Evolutionary conservation across 2,113 vertebrate genomes (phyloP).

Genomic region (Anseranas semipalmata): DNA sequence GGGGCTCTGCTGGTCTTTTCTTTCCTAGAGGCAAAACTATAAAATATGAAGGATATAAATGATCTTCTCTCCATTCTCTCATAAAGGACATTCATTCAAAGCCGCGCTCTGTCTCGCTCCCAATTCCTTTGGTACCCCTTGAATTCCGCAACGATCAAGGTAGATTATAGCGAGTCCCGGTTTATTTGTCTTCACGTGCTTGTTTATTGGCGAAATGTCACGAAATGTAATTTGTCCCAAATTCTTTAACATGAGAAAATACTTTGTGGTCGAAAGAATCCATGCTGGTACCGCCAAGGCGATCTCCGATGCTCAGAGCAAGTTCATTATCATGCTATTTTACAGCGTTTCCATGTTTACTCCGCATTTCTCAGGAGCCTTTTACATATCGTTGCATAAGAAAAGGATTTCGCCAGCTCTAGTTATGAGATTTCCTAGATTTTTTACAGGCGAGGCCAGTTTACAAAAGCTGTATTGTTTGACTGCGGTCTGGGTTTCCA

Average conservation of each 20-base stretch:
- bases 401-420: slow-evolving; percentile 48
- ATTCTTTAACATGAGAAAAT: slow-evolving; percentile 52
- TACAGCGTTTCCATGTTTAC: slow-evolving; percentile 15
- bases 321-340: slow-evolving; percentile 14
- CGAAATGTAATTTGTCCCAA: slow-evolving; percentile 42
- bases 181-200: slow-evolving; percentile 38
- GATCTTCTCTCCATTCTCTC: slow-evolving; percentile 9
- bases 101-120: not conserved
- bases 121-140: not conserved
- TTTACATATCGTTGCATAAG: slow-evolving; percentile 59
- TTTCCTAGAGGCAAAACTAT: slow-evolving; percentile 64
- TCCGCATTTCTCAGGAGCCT: slow-evolving; percentile 22
- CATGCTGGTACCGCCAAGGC: not conserved
- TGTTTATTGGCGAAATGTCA: slow-evolving; percentile 33
- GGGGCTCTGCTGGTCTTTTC: slow-evolving; percentile 22
- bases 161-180: not conserved
- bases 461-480: slow-evolving; percentile 70
- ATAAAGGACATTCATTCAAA: slow-evolving; percentile 45
- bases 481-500: slow-evolving; percentile 53
- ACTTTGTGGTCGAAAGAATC: slow-evolving; percentile 56
- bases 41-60: slow-evolving; percentile 57
- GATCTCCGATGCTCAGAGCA: not conserved
- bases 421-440: slow-evolving; percentile 64
- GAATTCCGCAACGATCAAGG: slow-evolving; percentile 33
- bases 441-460: slow-evolving; percentile 17